phyloP scores from a whole-genome alignment of 2,888 invertebrate species.

The Thereva unica region DNA sequence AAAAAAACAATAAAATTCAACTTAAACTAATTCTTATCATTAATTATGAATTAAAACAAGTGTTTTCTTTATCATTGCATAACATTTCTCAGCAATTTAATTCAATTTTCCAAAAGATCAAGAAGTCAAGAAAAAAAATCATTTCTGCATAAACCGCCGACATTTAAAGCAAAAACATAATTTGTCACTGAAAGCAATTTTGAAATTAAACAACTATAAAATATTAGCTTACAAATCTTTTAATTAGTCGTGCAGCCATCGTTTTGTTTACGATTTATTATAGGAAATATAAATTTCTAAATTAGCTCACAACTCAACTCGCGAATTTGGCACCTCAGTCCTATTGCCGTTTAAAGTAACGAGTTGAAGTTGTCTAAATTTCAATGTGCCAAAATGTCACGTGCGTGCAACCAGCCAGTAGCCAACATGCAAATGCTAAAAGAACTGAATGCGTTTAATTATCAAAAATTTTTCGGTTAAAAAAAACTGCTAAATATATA shows the following conservation, averaged over 20 bases:
- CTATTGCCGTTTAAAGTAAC: neutral
- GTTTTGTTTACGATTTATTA: neutral
- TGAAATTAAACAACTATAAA: neutral
- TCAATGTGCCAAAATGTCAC: slow-evolving; percentile 8
- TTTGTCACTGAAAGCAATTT: neutral
- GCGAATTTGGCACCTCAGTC: slow-evolving; percentile 13
- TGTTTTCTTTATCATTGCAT: too few relatives aligned
- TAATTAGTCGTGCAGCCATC: slow-evolving; percentile 58
- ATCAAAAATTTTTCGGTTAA: too few relatives aligned
- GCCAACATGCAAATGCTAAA: too few relatives aligned
- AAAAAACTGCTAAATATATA: too few relatives aligned
- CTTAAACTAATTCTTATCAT: too few relatives aligned
- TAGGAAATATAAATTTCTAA: neutral
- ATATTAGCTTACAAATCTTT: slow-evolving; percentile 55
- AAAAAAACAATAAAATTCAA: too few relatives aligned
- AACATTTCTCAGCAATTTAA: too few relatives aligned
- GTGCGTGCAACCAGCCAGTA: neutral
- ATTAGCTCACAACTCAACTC: neutral
- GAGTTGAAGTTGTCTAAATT: neutral
- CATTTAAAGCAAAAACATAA: slow-evolving; percentile 25
- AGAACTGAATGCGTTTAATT: too few relatives aligned
- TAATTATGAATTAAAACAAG: too few relatives aligned
- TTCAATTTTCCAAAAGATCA: too few relatives aligned
- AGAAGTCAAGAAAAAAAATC: too few relatives aligned
- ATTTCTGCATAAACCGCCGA: too few relatives aligned